Base-by-base conservation (phyloP, 2,113 vertebrate genomes). In the Oncorhynchus gorbuscha region DNA sequence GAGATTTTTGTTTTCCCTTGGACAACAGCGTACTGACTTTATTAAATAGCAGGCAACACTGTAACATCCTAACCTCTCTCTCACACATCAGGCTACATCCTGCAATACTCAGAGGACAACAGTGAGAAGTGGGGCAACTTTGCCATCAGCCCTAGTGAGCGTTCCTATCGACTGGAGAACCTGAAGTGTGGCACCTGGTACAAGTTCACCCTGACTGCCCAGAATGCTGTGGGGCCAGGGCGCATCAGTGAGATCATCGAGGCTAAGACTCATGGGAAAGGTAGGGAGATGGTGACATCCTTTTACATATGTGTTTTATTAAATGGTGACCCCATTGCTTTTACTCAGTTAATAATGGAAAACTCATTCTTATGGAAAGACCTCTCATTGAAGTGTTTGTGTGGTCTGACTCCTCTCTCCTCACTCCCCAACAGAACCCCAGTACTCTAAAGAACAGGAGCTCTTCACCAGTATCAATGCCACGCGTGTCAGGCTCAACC, bases 161-260 rank as follows among this genome's bases (percentile, higher is more conserved):
- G 97, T 0, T 96, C 95, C 1, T 99, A 99, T 80, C 94, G 97
- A 14, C 85, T 99, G 81, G 97, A 99, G 76, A 99, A 94, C 14
- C 86, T 99, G 62, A 99, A 97, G 62, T 99, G 98, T 28, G 98
- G 97, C 39, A 99, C 98, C 0, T 99, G 98, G 98, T 99, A 99
- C 82, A 99, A 99, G 85, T 99, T 99, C 86, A 99, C 98, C 0
- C 91, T 99, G 13, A 99, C 98, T 0, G 98, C 98, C 69, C 97
- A 98, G 87, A 99, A 99, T 1, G 98, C 96, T 45, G 98, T 99
- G 49, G 98, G 98, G 0, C 97, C 98, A 0, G 98, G 98, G 0
- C 96, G 97, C 81, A 99, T 99, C 88, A 99, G 98, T 32, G 98
- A 99, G 85, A 99, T 99, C 89, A 99, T 99, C 28, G 98, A 99